Evolutionary conservation across 2,797 vertebrate species (phyloP), one percentile per base, ranked within the genome.

Genomic region (Xiphorhynchus erythropygius): DNA sequence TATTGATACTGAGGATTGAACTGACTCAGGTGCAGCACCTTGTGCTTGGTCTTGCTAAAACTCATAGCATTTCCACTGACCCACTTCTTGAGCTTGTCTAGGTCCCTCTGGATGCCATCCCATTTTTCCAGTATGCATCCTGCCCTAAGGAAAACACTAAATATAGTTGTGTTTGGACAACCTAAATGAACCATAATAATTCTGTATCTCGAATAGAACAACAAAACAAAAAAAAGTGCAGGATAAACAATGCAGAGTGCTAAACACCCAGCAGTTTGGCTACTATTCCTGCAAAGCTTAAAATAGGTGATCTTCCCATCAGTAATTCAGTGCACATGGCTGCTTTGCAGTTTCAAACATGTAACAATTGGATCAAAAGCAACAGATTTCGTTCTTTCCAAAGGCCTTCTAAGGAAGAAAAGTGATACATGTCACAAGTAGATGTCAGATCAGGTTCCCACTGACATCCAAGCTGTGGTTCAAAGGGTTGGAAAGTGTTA

Each of bases 1-100:
- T 44, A 46, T 2, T 46, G n/a, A 3, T 25, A 50, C 5, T 0
- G 0, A 11, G 23, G 1, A 1, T 18, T 69, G 4, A 3, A 7
- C 0, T 0, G 0, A 30, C 1, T 5, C 37, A 50, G 19, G 9
- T 28, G 24, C 24, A 77, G 21, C 5, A 37, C 17, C 28, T 22
- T 28, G 13, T 0, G 1, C 5, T 76, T 70, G 24, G 11, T 30
- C 56, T 46, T 57, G 10, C 33, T 44, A 44, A 13, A 52, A 7
- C 5, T 44, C 28, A 8, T 11, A 8, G 46, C 5, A 64, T 39
- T 57, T 6, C 50, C 19, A 50, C 16, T 32, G 37, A 8, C 2
- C 4, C 24, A 18, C 11, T 22, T 70, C 42, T 44, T 1, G 0
- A 42, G n/a, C 19, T 63, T 76, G 19, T 39, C 17, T n/a, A 25